Base-by-base conservation (phyloP, 2,797 vertebrate species). In the Galagoides demidoff region DNA sequence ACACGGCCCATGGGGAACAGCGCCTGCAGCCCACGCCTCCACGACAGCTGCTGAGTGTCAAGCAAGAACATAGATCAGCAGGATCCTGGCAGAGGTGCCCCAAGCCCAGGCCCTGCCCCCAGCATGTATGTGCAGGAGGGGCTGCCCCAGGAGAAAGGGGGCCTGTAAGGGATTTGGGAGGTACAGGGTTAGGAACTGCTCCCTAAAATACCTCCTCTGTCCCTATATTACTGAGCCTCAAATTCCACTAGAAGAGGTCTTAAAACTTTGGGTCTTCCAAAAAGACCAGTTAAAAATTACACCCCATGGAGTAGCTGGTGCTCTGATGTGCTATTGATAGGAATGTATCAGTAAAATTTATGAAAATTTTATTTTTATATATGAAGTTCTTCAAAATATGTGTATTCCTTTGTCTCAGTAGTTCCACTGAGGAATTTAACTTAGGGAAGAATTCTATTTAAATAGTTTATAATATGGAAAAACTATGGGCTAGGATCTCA, bases 1-100 rank as follows among this genome's bases (percentile, higher is more conserved):
- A 94, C 96, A 96, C 92, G 90, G 97, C 97, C 97, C 97, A 2
- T 97, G 93, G 97, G 97, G 97, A 98, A 96, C 98, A 97, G 97
- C 97, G 98, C 98, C 97, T 96, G 97, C 95, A 96, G 95, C 97
- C 97, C 96, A 97, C 95, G 95, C 96, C 96, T 96, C 91, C 59
- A 37, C 84, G 94, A 97, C 97, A 98, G 97, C 97, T 98, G 97
- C 96, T 29, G 95, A 96, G 95, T 97, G 95, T 97, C 97, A 97
- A 82, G 94, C 92, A 85, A 79, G 95, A 97, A 95, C 97, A 98
- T 97, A 97, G 97, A 97, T 97, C 97, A 96, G 97, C 95, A 31
- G 90, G 89, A 90, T 94, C 94, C 95, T 97, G 97, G 97, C 96
- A 97, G 96, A 96, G 96, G 94, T 97, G 95, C 94, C 95, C 96